Evolutionary conservation across 2,113 vertebrate species (phyloP).

Genomic region (Urocynchramus pylzowi): DNA sequence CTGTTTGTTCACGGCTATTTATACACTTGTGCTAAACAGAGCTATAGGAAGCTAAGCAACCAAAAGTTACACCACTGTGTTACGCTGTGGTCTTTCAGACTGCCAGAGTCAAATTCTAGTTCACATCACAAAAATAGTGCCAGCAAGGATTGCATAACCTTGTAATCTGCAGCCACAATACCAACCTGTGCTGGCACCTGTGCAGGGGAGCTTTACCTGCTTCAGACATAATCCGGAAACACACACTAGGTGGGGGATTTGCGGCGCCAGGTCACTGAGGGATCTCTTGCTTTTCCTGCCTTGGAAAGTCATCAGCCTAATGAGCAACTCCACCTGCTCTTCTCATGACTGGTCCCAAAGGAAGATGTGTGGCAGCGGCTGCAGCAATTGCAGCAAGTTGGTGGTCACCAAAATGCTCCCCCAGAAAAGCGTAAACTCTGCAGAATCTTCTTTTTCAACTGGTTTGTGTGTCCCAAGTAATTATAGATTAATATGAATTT

Average conservation of each 20-base stretch:
- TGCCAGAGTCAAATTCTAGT: not conserved
- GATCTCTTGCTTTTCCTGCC: slow-evolving; percentile 3
- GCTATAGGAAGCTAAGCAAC: not conserved
- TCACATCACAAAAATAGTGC: not conserved
- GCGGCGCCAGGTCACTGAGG: not conserved
- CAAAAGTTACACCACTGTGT: not conserved
- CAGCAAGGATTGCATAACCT: slow-evolving; percentile 19
- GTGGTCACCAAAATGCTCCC: not conserved
- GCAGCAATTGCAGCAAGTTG: not conserved
- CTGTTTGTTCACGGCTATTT: not conserved
- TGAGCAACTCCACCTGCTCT: not conserved
- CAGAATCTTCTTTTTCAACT: not conserved
- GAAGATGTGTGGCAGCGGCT: fast-evolving
- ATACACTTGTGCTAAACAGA: not conserved
- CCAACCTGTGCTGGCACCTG: not conserved
- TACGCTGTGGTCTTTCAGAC: fast-evolving
- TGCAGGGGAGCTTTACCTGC: slow-evolving; percentile 28
- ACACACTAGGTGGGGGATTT: slow-evolving; percentile 8
- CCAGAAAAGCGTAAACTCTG: fast-evolving
- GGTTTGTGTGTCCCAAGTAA: not conserved
- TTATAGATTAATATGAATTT: not conserved
- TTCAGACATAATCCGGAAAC: slow-evolving; percentile 51
- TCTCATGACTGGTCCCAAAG: not conserved
- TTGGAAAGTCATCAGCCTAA: not conserved
- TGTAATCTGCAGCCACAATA: slow-evolving; percentile 37